Percentiles rank a stretch among this genome's conserved stretches.
Evolutionary conservation across 2,797 vertebrate genomes (phyloP).

Genomic region (Gorsachius magnificus): DNA sequence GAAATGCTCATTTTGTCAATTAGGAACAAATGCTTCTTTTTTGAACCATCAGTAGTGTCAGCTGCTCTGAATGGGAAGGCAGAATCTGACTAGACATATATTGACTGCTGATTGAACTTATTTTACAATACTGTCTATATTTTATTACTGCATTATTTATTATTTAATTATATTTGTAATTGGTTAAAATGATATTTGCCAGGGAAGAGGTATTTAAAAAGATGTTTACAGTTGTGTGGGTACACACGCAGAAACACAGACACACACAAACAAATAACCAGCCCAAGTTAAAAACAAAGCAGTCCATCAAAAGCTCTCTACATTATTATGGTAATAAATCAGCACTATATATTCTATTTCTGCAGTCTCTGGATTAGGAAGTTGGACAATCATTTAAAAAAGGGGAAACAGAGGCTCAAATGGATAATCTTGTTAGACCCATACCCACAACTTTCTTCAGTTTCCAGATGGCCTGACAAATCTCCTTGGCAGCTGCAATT

Average conservation of each 20-base stretch:
- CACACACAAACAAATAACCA: background rate
- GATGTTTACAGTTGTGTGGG: background rate
- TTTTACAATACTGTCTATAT: background rate
- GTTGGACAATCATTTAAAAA: conserved; percentile 30
- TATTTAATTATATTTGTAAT: background rate
- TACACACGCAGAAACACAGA: background rate
- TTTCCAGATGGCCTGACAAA: conserved; percentile 83
- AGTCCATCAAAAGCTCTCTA: background rate
- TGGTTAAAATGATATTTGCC: background rate
- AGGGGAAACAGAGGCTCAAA: conserved; percentile 1
- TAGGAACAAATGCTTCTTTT: background rate
- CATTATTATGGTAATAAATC: conserved; percentile 23
- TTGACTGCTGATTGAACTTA: background rate
- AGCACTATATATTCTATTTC: background rate
- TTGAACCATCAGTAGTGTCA: background rate
- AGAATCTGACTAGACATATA: background rate
- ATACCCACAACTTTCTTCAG: conserved; percentile 87
- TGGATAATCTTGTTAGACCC: conserved; percentile 62
- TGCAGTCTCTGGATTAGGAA: background rate
- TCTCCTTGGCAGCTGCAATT: conserved; percentile 86
- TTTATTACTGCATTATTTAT: background rate
- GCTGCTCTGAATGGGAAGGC: background rate
- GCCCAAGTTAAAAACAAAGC: conserved; percentile 1
- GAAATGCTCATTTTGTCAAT: background rate
- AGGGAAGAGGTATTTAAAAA: background rate